Percentiles rank a stretch among this genome's conserved stretches.
phyloP scores from a whole-genome alignment of 2,888 invertebrate species.

The Drosophila villosipedis region DNA sequence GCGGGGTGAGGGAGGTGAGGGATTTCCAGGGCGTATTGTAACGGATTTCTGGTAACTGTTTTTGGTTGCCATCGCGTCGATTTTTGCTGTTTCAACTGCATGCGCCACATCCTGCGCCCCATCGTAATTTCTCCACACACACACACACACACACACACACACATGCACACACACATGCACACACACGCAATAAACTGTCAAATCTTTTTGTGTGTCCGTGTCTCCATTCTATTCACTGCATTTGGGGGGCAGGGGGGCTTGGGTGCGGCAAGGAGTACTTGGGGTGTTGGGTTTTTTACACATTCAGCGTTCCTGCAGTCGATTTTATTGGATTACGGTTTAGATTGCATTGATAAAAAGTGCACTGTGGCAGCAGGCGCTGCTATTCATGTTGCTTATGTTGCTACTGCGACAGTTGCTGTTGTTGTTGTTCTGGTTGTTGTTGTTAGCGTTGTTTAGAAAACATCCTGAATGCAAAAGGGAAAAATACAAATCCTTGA shows the following conservation, averaged over 20 bases:
- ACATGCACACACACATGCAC: background rate
- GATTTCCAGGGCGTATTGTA: conserved; percentile 57
- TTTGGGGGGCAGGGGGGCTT: background rate
- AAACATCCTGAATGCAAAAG: conserved; percentile 68
- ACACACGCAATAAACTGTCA: conserved; percentile 69
- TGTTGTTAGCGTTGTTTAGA: conserved; percentile 65
- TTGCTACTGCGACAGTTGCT: conserved; percentile 20
- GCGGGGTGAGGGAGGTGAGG: background rate
- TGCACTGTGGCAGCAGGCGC: conserved; percentile 42
- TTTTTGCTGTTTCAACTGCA: conserved; percentile 53
- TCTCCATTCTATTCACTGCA: conserved; percentile 20
- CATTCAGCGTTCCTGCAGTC: conserved; percentile 67
- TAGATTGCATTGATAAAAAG: conserved; percentile 75
- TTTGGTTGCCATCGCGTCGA: conserved; percentile 62
- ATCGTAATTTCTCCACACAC: background rate
- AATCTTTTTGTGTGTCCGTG: conserved; percentile 60
- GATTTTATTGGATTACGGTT: conserved; percentile 81
- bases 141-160: background rate
- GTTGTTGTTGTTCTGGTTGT: conserved; percentile 29
- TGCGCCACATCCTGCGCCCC: conserved; percentile 9
- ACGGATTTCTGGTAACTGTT: conserved; percentile 68
- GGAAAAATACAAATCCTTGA: conserved; percentile 38
- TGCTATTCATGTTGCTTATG: conserved; percentile 39
- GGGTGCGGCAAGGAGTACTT: background rate
- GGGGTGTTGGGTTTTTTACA: background rate